A percentile compares a stretch with the other conserved stretches of the same genome.
Evolutionary conservation across 2,888 invertebrate genomes (phyloP).

Genomic region (Heliconius sara): DNA sequence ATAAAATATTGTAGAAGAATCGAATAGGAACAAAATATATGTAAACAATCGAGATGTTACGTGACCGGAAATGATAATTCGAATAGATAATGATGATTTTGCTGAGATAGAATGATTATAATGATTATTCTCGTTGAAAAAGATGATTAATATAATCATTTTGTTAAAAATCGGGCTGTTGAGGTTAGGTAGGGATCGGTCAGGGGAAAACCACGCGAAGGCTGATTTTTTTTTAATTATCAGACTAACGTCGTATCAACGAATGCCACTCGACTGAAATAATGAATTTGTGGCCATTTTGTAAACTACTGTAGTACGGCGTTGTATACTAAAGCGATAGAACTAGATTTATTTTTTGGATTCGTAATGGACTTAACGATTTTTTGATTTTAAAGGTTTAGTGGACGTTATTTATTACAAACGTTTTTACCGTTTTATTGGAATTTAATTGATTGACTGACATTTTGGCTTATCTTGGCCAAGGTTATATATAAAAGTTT

Average conservation of each 20-base stretch:
- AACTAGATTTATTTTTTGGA: slow-evolving; percentile 11
- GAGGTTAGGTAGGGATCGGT: slow-evolving; percentile 16
- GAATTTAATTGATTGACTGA: background rate
- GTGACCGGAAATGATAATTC: background rate
- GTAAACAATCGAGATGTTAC: background rate
- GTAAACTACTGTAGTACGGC: slow-evolving; percentile 25
- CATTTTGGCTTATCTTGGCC: background rate
- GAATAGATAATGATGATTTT: slow-evolving; percentile 3
- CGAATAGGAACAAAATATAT: slow-evolving; percentile 15
- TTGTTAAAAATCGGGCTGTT: background rate
- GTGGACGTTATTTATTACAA: background rate
- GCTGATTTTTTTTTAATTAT: slow-evolving; percentile 65
- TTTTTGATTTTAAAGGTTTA: slow-evolving; percentile 12
- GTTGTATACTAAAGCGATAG: slow-evolving; percentile 6
- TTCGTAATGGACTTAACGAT: background rate
- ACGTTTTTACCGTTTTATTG: background rate
- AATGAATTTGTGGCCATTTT: slow-evolving; percentile 42
- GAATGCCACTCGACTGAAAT: slow-evolving; percentile 51
- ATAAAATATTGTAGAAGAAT: slow-evolving; percentile 10
- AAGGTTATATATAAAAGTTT: background rate
- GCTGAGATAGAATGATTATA: background rate
- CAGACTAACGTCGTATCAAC: slow-evolving; percentile 34
- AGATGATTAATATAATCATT: background rate
- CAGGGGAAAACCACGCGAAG: slow-evolving; percentile 55
- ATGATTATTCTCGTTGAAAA: background rate